A percentile compares a stretch with the other conserved stretches of the same genome.
These are phyloP conservation scores for Idaea dimidiata DNA, from an alignment of 2,888 invertebrate genomes.

Conservation along the genomic window DNA sequence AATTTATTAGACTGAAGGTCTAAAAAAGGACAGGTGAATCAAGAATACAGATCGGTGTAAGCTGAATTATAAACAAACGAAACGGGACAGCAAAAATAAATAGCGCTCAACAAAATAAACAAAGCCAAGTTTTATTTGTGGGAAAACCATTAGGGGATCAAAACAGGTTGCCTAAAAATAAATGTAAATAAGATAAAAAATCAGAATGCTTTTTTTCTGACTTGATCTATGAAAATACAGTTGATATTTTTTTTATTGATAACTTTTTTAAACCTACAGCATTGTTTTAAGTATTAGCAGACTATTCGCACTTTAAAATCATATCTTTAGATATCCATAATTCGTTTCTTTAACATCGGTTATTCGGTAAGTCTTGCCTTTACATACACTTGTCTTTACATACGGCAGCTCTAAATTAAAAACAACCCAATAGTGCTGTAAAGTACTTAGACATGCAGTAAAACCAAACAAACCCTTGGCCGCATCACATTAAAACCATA, in stretches of 20 bases:
- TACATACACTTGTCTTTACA: background rate
- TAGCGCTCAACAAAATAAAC: slow-evolving; percentile 64
- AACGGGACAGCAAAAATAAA: slow-evolving; percentile 64
- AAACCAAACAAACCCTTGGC: background rate
- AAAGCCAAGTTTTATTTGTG: slow-evolving; percentile 68
- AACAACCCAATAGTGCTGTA: background rate
- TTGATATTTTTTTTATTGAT: too few relatives aligned
- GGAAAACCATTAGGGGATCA: slow-evolving; percentile 67
- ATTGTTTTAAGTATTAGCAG: too few relatives aligned
- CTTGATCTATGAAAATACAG: too few relatives aligned
- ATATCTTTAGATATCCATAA: too few relatives aligned
- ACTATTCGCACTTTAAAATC: too few relatives aligned
- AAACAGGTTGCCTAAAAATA: slow-evolving; percentile 52
- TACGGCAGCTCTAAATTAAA: background rate
- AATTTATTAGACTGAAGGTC: slow-evolving; percentile 30
- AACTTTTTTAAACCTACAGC: too few relatives aligned
- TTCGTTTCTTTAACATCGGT: too few relatives aligned
- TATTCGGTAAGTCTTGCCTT: too few relatives aligned
- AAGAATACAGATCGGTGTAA: slow-evolving; percentile 54
- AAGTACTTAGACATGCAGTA: background rate
- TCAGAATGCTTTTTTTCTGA: slow-evolving; percentile 34
- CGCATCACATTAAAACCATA: background rate
- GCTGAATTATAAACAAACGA: slow-evolving; percentile 63
- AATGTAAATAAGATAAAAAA: slow-evolving; percentile 56
- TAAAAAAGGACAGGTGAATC: slow-evolving; percentile 50